phyloP scores from a whole-genome alignment of 2,113 vertebrate genomes.

The Oncorhynchus mykiss region DNA sequence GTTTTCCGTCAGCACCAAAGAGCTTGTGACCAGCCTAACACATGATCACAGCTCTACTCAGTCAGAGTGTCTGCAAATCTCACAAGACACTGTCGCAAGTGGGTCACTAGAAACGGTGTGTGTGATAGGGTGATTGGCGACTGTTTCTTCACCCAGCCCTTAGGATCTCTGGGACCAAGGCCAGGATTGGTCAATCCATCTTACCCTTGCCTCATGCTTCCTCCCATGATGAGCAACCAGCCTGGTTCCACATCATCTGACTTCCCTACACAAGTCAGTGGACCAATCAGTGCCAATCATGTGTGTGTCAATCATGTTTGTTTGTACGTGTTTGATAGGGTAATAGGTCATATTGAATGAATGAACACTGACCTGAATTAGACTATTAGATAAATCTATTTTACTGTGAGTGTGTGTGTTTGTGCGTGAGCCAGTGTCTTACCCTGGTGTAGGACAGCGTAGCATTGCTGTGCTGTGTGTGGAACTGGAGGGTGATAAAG shows the following conservation, averaged over 20 bases:
- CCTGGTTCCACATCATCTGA: too few species aligned
- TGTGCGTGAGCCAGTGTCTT: conserved; percentile 23
- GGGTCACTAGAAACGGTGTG: conserved; percentile 11
- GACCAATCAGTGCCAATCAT: not conserved
- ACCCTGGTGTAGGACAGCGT: conserved; percentile 87
- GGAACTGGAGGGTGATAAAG: conserved; percentile 86
- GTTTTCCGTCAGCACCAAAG: not conserved
- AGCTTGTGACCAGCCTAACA: conserved; percentile 31
- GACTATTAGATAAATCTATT: too few species aligned
- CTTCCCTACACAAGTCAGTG: too few species aligned
- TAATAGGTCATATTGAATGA: conserved; percentile 11
- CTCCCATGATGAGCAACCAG: too few species aligned
- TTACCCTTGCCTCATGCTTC: too few species aligned
- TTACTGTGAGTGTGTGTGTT: too few species aligned
- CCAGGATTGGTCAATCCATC: too few species aligned
- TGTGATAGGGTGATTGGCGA: not conserved
- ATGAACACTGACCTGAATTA: too few species aligned
- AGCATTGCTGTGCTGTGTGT: conserved; percentile 81
- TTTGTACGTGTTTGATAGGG: too few species aligned
- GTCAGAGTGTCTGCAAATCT: conserved; percentile 1
- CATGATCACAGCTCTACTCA: conserved; percentile 18
- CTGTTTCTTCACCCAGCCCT: too few species aligned
- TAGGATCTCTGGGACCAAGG: too few species aligned
- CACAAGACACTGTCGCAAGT: conserved; percentile 6
- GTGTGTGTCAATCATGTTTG: not conserved